A percentile compares a stretch with the other conserved stretches of the same genome.
Evolutionary conservation across 2,888 invertebrate species (phyloP).

Genomic region (Pyrochroa serraticornis): DNA sequence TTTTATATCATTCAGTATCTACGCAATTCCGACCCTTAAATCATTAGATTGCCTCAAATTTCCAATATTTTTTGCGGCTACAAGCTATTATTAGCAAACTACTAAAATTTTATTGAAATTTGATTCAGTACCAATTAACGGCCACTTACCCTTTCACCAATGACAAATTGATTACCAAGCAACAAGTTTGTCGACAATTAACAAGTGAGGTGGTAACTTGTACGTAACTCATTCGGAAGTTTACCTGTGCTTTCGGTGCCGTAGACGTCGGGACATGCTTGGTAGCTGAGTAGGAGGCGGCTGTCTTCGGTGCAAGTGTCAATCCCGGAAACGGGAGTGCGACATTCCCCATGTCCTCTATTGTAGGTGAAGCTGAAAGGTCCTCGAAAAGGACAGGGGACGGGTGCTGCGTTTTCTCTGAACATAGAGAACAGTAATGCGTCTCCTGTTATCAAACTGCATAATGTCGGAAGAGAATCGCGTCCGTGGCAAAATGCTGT

Average conservation of each 20-base stretch:
- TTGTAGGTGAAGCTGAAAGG: constrained; percentile 94
- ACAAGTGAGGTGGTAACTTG: neutral
- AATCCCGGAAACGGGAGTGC: constrained; percentile 86
- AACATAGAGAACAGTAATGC: constrained; percentile 89
- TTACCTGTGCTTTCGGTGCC: constrained; percentile 91
- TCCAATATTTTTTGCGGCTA: no score
- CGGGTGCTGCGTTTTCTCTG: constrained; percentile 84
- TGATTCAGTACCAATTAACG: no score
- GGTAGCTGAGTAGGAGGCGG: constrained; percentile 86
- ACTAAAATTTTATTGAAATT: no score
- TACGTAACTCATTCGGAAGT: constrained; percentile 28
- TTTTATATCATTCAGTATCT: no score
- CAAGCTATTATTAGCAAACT: no score
- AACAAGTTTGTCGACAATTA: no score
- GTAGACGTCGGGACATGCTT: constrained; percentile 90
- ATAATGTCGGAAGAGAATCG: constrained; percentile 79
- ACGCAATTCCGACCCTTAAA: no score
- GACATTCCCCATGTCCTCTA: constrained; percentile 88
- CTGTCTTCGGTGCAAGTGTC: constrained; percentile 95
- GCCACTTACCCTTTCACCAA: no score
- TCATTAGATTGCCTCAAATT: no score
- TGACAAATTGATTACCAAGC: no score
- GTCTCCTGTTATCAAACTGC: constrained; percentile 87
- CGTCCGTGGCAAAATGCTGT: constrained; percentile 76
- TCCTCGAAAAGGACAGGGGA: constrained; percentile 86